phyloP scores from a whole-genome alignment of 2,797 vertebrate genomes.

The Pelobates cultripes region DNA sequence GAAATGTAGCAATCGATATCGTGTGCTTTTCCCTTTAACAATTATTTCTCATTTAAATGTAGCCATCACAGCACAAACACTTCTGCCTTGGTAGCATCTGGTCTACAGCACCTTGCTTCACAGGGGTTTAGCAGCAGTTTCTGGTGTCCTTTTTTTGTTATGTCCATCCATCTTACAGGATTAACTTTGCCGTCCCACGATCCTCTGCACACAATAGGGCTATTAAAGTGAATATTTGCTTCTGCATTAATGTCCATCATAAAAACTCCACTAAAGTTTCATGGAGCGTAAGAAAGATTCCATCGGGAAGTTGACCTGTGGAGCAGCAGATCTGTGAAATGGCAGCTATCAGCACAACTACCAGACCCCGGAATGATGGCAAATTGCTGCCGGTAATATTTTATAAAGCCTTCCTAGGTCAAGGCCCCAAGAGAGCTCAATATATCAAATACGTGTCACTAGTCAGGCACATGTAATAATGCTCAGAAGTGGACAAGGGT shows the following conservation, averaged over 20 bases:
- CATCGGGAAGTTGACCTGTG: conserved; percentile 43
- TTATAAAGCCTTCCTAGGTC: conserved; percentile 49
- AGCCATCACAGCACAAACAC: neutral
- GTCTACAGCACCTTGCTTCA: neutral
- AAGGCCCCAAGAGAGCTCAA: conserved; percentile 46
- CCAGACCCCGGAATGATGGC: neutral
- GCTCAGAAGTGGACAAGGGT: conserved; percentile 23
- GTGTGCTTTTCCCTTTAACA: too few species aligned
- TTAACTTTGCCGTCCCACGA: conserved; percentile 38
- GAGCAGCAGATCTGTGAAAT: conserved; percentile 42
- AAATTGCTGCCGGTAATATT: conserved; percentile 18
- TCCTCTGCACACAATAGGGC: conserved; percentile 41
- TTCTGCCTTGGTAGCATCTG: neutral
- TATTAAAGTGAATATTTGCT: conserved; percentile 53
- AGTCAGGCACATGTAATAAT: conserved; percentile 21
- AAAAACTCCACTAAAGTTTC: conserved; percentile 53
- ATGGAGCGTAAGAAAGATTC: conserved; percentile 50
- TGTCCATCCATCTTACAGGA: conserved; percentile 31
- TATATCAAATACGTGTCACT: conserved; percentile 43
- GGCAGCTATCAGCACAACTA: conserved; percentile 24
- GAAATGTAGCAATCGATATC: too few species aligned
- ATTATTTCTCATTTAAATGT: too few species aligned
- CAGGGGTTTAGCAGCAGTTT: conserved; percentile 19
- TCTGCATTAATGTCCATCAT: conserved; percentile 52
- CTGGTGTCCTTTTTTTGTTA: conserved; percentile 19